Evolutionary conservation across 2,113 vertebrate species (phyloP).

Genomic region (Cyanoderma ruficeps): DNA sequence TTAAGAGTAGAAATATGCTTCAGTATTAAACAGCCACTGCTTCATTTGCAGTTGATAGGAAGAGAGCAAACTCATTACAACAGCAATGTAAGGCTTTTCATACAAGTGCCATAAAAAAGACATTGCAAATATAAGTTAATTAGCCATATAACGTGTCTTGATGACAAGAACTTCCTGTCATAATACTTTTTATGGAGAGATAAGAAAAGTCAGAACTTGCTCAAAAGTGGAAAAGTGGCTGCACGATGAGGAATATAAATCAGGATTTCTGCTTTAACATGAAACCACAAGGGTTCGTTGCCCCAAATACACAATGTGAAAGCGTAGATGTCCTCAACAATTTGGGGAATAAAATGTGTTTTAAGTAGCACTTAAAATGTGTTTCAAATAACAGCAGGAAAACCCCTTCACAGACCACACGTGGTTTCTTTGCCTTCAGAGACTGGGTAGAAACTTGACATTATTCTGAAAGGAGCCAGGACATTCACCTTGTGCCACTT

Average conservation of each 20-base stretch:
- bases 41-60: slow-evolving; percentile 57
- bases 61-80: slow-evolving; percentile 50
- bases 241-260: not conserved
- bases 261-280: not conserved
- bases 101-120: slow-evolving; percentile 50
- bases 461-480: not conserved
- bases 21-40: slow-evolving; percentile 44
- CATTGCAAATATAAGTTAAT: slow-evolving; percentile 51
- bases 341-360: not conserved
- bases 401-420: not conserved
- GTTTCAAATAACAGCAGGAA: not conserved
- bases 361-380: not conserved
- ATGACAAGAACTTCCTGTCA: slow-evolving; percentile 34
- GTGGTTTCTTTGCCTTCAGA: not conserved
- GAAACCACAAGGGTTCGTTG: not conserved
- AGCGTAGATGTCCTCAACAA: not conserved
- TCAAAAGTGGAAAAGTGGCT: not conserved
- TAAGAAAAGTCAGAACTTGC: not conserved
- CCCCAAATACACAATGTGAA: not conserved
- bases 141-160: slow-evolving; percentile 8
- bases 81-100: slow-evolving; percentile 23
- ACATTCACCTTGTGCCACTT: not conserved
- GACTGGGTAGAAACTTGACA: not conserved
- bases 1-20: slow-evolving; percentile 62
- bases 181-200: slow-evolving; percentile 28